Evolutionary conservation across 2,888 invertebrate genomes (phyloP).

Genomic region (Limnephilus lunatus): DNA sequence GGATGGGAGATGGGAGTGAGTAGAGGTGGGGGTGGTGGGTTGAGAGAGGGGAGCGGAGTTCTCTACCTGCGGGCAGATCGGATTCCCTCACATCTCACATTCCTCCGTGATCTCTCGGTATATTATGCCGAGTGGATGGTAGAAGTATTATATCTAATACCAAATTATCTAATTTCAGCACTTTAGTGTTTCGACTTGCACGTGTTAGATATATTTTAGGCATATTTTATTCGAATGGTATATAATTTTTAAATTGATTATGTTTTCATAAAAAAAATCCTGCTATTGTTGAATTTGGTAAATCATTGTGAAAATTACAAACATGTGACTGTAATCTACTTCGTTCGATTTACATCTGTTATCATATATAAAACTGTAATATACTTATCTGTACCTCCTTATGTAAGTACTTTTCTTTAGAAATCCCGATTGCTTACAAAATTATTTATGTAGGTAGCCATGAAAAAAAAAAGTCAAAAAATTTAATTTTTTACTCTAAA

Average conservation of each 20-base stretch:
- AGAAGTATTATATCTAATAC: neutral
- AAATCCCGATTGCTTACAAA: neutral
- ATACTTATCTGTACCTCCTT: too few relatives aligned
- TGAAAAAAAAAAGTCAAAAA: too few relatives aligned
- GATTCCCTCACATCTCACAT: constrained; percentile 31
- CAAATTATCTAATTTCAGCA: neutral
- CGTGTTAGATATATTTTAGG: neutral
- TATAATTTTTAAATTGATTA: too few relatives aligned
- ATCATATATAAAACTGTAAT: too few relatives aligned
- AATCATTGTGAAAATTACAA: too few relatives aligned
- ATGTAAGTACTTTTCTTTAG: neutral
- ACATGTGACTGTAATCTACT: too few relatives aligned
- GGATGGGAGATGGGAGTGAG: neutral
- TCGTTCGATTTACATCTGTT: too few relatives aligned
- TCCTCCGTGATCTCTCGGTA: constrained; percentile 22
- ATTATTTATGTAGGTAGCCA: neutral
- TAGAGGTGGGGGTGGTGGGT: neutral
- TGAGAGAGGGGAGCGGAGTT: neutral
- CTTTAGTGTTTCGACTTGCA: neutral
- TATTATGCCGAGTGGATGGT: neutral
- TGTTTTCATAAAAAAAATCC: too few relatives aligned
- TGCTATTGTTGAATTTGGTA: too few relatives aligned
- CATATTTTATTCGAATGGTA: neutral
- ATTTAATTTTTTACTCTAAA: neutral
- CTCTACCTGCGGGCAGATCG: constrained; percentile 27